A percentile compares a stretch with the other conserved stretches of the same genome.
These are phyloP conservation scores for Myotis yumanensis DNA, from an alignment of 2,113 vertebrate species.

Conservation along the genomic window DNA sequence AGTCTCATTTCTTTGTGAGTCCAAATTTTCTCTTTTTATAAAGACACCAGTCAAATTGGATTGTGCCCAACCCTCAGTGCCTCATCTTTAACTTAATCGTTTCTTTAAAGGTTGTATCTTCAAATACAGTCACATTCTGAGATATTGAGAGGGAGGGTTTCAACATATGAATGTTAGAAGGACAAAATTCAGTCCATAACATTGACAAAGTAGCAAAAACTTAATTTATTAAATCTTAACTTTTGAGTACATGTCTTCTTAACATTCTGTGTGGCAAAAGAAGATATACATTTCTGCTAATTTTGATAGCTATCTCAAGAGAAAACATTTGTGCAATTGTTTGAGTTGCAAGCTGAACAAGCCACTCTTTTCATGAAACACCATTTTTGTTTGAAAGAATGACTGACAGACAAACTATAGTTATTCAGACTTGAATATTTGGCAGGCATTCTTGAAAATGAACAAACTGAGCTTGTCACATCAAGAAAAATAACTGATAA, in stretches of 20 bases:
- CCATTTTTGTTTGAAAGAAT: neutral
- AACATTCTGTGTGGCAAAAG: neutral
- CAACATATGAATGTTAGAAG: neutral
- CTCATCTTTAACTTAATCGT: neutral
- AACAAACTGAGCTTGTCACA: neutral
- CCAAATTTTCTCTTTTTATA: neutral
- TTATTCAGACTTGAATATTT: neutral
- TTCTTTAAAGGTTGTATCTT: neutral
- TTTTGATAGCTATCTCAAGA: neutral
- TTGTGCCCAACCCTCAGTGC: neutral
- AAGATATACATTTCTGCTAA: neutral
- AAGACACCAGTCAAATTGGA: neutral
- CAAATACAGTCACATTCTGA: neutral
- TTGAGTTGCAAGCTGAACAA: neutral
- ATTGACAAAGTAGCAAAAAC: neutral
- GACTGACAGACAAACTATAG: neutral
- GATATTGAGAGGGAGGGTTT: neutral
- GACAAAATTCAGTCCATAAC: neutral
- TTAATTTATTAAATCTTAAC: neutral
- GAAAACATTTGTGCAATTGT: neutral
- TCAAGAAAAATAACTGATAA: neutral
- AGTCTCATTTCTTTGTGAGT: neutral
- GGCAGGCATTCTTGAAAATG: conserved; percentile 3
- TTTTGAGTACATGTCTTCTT: neutral
- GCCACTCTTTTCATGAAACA: neutral